Conservation (phyloP, 37 sponge, comb jelly and placozoan species). For the Corticium candelabrum region DNA sequence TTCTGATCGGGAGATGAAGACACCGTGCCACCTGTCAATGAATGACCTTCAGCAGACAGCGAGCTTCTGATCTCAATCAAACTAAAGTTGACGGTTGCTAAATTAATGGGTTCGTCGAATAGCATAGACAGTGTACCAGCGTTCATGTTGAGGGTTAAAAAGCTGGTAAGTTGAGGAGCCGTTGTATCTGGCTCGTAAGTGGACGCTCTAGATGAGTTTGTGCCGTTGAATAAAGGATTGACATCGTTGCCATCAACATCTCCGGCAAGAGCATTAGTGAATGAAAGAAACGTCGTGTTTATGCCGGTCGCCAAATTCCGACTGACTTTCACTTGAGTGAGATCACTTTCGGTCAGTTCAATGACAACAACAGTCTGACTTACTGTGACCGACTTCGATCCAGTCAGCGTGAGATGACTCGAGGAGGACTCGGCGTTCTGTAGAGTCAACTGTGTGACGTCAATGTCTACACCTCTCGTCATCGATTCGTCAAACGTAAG, state of each 20-base stretch:
- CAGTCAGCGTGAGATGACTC: background rate
- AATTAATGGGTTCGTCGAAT: constrained; percentile 59
- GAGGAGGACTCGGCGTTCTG: constrained; percentile 14
- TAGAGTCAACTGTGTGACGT: constrained; percentile 40
- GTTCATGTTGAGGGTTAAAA: constrained; percentile 70
- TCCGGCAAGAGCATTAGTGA: constrained; percentile 20
- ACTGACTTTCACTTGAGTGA: constrained; percentile 39
- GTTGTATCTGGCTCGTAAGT: constrained; percentile 46
- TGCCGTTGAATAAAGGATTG: constrained; percentile 20
- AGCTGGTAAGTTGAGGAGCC: constrained; percentile 27
- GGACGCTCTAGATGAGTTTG: constrained; percentile 32
- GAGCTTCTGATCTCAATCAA: background rate
- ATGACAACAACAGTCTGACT: constrained; percentile 19
- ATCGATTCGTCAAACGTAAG: constrained; percentile 37
- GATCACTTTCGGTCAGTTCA: constrained; percentile 37
- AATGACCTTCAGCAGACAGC: background rate
- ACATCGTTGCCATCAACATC: constrained; percentile 26
- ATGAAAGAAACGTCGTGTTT: constrained; percentile 51
- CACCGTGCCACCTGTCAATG: background rate
- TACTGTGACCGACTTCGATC: background rate
- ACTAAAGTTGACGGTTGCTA: background rate
- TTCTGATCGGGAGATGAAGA: background rate
- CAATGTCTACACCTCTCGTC: background rate
- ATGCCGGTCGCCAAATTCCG: constrained; percentile 39
- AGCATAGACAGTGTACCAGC: constrained; percentile 34